Conservation (phyloP, 2,888 invertebrate species). For the Willowsia nigromaculata region DNA sequence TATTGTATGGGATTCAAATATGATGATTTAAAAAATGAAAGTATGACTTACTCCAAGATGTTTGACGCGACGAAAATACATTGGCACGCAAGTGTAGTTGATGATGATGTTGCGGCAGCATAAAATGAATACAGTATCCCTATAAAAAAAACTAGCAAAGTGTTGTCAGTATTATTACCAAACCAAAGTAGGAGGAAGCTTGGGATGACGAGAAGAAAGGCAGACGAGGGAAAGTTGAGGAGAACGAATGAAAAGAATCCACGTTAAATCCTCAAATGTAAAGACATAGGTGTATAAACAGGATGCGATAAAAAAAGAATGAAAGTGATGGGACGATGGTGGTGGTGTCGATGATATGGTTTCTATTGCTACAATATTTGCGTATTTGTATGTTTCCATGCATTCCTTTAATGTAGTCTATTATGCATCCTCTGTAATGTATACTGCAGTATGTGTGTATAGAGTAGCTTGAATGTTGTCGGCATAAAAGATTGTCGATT, state of each 20-base stretch:
- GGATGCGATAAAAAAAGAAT: conserved; percentile 13
- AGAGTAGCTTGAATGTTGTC: background rate
- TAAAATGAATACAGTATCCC: background rate
- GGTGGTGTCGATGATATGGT: background rate
- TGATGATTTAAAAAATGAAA: background rate
- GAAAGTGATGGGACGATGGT: background rate
- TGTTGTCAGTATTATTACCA: background rate
- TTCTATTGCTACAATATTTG: background rate
- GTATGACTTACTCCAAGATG: background rate
- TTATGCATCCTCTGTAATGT: background rate
- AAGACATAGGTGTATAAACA: conserved; percentile 1
- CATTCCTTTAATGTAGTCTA: background rate
- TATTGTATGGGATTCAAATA: background rate
- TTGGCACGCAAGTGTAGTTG: background rate
- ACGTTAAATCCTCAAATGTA: conserved; percentile 18
- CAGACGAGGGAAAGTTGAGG: background rate
- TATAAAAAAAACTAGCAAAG: background rate
- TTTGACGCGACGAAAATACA: background rate
- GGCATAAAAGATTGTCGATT: conserved; percentile 17
- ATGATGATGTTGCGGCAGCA: conserved; percentile 4
- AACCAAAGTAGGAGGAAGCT: background rate
- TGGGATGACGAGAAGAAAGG: background rate
- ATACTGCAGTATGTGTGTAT: background rate
- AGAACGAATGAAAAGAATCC: background rate
- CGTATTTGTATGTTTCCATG: background rate